These are phyloP conservation scores for Sardinella longiceps DNA, from an alignment of 2,797 vertebrate genomes.

Conservation along the genomic window DNA sequence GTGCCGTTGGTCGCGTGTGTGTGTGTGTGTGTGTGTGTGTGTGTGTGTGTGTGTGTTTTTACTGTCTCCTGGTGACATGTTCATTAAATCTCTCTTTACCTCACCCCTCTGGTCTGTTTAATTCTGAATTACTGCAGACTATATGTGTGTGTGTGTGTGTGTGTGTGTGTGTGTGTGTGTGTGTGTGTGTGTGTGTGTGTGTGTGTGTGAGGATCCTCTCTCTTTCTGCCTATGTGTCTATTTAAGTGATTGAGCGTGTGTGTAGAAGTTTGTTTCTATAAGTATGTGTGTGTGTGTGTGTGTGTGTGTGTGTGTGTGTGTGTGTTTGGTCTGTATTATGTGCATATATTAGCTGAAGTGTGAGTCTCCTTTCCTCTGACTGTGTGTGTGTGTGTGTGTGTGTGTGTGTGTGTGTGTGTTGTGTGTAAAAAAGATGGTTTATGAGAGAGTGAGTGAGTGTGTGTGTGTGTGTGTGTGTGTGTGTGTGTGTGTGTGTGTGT, in stretches of 20 bases:
- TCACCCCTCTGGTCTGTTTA: constrained; percentile 53
- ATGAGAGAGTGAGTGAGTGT: no score
- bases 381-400: not conserved
- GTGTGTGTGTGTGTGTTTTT: constrained; percentile 37
- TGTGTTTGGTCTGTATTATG: not conserved
- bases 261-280: no score
- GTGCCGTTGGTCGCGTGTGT: no score
- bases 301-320: not conserved
- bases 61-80: constrained; percentile 61
- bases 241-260: not conserved
- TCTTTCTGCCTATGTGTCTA: not conserved
- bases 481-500: not conserved
- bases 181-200: not conserved
- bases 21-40: no score
- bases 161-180: not conserved
- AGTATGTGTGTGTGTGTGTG: not conserved
- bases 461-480: not conserved
- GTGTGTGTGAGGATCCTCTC: not conserved
- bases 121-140: not conserved
- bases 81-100: constrained; percentile 57
- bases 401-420: not conserved
- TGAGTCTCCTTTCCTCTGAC: not conserved
- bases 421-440: no score
- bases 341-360: not conserved
- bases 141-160: not conserved